phyloP scores from a whole-genome alignment of 2,797 vertebrate species.

The Karalla daura region DNA sequence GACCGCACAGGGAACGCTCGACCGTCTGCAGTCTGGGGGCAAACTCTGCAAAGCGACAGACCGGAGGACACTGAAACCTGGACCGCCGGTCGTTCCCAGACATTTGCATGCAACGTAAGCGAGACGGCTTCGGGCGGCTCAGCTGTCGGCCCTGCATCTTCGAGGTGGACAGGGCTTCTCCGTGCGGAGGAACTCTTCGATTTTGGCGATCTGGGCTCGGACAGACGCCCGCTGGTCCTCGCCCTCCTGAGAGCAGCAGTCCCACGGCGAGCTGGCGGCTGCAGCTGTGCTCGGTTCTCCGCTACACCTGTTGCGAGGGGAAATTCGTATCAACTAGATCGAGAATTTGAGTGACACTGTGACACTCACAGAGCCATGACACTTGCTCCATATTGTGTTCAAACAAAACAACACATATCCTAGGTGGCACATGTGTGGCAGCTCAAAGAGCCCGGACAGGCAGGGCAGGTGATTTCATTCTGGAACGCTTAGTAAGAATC shows the following conservation, averaged over 20 bases:
- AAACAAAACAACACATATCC: too few species aligned
- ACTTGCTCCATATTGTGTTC: too few species aligned
- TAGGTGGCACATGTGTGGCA: too few species aligned
- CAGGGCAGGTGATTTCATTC: too few species aligned
- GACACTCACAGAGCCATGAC: background rate
- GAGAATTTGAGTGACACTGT: background rate
- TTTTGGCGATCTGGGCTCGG: constrained; percentile 77
- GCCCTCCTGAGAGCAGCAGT: constrained; percentile 59
- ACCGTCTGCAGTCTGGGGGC: too few species aligned
- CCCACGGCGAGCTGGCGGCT: constrained; percentile 10
- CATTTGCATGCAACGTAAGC: background rate
- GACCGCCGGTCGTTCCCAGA: background rate
- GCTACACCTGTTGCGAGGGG: constrained; percentile 26
- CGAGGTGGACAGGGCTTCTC: constrained; percentile 70
- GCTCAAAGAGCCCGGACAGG: too few species aligned
- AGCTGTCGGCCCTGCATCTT: constrained; percentile 63
- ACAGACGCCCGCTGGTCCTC: constrained; percentile 70
- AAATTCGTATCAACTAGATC: background rate
- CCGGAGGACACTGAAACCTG: background rate
- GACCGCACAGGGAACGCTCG: too few species aligned
- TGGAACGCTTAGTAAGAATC: too few species aligned
- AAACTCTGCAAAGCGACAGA: accelerated
- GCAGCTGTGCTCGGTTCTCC: constrained; percentile 18
- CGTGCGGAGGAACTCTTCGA: constrained; percentile 73
- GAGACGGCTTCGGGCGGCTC: background rate